A percentile compares a stretch with the other conserved stretches of the same genome.
These are phyloP conservation scores for Ceyx margarethae DNA, from an alignment of 2,113 vertebrate species.

Conservation along the genomic window DNA sequence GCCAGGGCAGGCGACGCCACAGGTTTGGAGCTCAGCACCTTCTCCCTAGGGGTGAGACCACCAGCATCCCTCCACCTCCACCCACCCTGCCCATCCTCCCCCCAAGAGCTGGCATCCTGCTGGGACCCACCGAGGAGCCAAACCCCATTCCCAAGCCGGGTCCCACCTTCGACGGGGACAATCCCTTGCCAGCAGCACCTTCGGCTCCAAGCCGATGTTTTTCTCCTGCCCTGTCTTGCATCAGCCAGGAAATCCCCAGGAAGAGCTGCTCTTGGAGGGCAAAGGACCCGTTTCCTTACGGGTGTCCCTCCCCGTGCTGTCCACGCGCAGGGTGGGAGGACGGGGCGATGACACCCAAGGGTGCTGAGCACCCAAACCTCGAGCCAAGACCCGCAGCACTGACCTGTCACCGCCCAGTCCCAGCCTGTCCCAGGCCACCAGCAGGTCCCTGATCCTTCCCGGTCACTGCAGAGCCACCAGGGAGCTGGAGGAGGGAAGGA, in stretches of 20 bases:
- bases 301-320: fast-evolving
- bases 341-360: not conserved
- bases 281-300: not conserved
- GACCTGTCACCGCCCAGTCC: not conserved
- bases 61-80: fast-evolving
- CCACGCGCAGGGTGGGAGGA: fast-evolving
- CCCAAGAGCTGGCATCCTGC: not conserved
- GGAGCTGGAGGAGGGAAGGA: not conserved
- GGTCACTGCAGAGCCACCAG: fast-evolving
- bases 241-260: slow-evolving; percentile 56
- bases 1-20: fast-evolving
- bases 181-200: fast-evolving
- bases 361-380: not conserved
- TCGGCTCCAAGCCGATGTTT: not conserved
- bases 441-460: not conserved
- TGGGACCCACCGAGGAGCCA: not conserved
- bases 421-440: not conserved
- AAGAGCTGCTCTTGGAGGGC: not conserved
- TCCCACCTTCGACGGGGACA: not conserved
- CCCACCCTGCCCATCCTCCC: not conserved
- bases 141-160: not conserved
- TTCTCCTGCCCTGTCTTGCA: not conserved
- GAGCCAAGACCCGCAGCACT: not conserved
- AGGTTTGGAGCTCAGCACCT: not conserved
- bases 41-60: not conserved